phyloP scores from a whole-genome alignment of 2,888 invertebrate genomes.

The Cantharis rustica region DNA sequence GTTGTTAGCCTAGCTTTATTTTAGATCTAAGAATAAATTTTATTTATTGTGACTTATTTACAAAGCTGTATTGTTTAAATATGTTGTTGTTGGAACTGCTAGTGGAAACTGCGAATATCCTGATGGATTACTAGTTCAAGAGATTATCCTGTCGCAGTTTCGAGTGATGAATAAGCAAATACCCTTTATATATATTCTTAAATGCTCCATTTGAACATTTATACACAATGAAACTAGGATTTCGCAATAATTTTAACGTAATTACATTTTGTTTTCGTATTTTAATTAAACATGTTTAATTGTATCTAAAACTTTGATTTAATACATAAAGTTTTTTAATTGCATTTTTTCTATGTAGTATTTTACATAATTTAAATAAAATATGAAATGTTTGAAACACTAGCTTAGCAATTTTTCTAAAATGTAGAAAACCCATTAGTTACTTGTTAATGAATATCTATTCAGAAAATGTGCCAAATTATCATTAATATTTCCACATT shows the following conservation, averaged over 20 bases:
- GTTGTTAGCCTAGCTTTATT: background rate
- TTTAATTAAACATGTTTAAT: background rate
- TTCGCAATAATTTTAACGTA: background rate
- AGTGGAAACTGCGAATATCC: conserved; percentile 19
- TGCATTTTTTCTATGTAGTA: background rate
- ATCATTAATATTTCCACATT: too few species aligned
- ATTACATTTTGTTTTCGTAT: background rate
- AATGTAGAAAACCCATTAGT: too few species aligned
- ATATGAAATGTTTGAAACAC: background rate
- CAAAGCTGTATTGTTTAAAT: background rate
- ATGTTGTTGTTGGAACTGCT: background rate
- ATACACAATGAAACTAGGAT: background rate
- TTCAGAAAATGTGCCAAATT: too few species aligned
- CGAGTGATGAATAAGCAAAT: conserved; percentile 17
- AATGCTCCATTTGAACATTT: background rate
- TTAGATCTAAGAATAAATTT: background rate
- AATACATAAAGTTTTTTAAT: background rate
- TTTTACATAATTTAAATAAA: too few species aligned
- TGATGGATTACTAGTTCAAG: conserved; percentile 16
- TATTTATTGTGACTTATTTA: background rate
- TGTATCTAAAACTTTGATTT: background rate
- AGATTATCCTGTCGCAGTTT: conserved; percentile 23
- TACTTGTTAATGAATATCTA: too few species aligned
- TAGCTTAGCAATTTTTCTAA: too few species aligned
- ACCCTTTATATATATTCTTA: background rate